Base-by-base conservation (phyloP, 2,888 invertebrate species). In the Hyalella azteca region DNA sequence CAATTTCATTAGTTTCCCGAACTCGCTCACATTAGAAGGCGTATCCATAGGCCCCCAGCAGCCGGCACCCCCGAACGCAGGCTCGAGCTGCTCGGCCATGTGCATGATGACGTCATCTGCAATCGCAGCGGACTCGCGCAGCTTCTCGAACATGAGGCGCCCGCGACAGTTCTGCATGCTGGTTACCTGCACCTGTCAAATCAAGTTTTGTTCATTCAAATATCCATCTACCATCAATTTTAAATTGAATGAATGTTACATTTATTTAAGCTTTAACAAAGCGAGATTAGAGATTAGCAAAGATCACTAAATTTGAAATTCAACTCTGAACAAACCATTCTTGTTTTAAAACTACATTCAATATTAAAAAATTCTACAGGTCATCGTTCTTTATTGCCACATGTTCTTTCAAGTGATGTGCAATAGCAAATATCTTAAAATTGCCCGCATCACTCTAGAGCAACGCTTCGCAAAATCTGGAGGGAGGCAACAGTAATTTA, bases 141-240 rank as follows among this genome's bases (percentile, higher is more conserved):
- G 85, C 78, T 89, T 89, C 86, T 91, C 90, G 86, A 90, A 90
- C 91, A 91, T 91, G 86, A 89, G 90, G 85, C 87, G 87, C 82
- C 15, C 29, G 32, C 45, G 19, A 39, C 40, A 45, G 19, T 15
- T 45, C 26, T 75, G 41, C 75, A 66, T 66, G 36, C 66, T 66
- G 7, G 66, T 66, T n/a, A 66, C 22, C 19, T 66, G 5, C 11
- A 66, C 66, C 66, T 66, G 39, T 7, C 22, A 54, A 0, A 7
- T 7, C 0, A 1, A 50, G 2, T 19, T 19, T 19, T 50, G 2
- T 2, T 13, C 19, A 1, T 7, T 1, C 22, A 50, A 50, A n/a
- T 22, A n/a, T 50, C 1, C 19, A 50, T 2, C n/a, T n/a, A n/a
- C n/a, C n/a, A n/a, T n/a, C n/a, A n/a, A n/a, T n/a, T n/a, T n/a